Conservation (phyloP, 2,113 vertebrate genomes). For the Solea solea region DNA sequence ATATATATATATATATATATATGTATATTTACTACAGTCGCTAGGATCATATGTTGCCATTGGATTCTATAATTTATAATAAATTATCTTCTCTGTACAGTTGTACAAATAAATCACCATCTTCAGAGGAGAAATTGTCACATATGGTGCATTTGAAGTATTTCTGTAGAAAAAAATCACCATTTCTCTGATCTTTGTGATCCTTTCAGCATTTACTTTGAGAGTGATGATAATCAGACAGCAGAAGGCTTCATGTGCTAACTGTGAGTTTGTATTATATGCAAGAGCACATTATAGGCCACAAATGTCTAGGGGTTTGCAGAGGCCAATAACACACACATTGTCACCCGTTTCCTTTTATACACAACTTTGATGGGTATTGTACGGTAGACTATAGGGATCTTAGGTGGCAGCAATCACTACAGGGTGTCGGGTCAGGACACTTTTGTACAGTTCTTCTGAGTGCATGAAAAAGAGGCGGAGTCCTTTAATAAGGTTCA, state of each 20-base stretch:
- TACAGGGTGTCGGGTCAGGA: no score
- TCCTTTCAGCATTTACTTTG: slow-evolving; percentile 4
- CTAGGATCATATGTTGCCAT: no score
- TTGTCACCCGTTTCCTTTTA: not conserved
- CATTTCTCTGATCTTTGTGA: not conserved
- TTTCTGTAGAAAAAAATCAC: slow-evolving; percentile 4
- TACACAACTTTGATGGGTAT: not conserved
- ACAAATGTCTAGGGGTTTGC: not conserved
- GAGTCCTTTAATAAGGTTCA: no score
- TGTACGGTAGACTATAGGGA: no score
- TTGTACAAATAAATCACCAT: not conserved
- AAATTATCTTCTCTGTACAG: not conserved
- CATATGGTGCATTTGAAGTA: slow-evolving; percentile 1
- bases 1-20: no score
- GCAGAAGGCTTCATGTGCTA: slow-evolving; percentile 15
- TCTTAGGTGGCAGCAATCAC: no score
- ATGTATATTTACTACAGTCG: no score
- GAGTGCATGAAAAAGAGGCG: no score
- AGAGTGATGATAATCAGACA: slow-evolving; percentile 25
- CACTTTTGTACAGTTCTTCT: no score
- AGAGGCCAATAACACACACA: not conserved
- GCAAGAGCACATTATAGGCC: slow-evolving; percentile 17
- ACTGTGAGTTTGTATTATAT: slow-evolving; percentile 24
- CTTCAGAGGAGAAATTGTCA: not conserved
- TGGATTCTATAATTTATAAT: no score